Evolutionary conservation across 2,113 vertebrate species (phyloP), one percentile per base, ranked within the genome.

Genomic region (Motacilla alba): DNA sequence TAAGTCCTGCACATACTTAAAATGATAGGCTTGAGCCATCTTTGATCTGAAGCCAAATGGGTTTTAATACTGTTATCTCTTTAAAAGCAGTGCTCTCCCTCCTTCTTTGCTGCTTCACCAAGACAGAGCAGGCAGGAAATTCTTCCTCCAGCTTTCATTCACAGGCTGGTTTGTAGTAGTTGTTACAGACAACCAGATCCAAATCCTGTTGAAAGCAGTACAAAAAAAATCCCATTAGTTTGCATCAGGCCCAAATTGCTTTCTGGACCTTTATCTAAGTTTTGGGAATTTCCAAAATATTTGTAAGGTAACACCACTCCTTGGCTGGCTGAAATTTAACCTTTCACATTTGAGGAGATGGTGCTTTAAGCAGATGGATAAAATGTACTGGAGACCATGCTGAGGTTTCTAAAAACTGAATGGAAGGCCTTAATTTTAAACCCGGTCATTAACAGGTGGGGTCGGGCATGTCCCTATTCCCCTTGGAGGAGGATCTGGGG

Each of bases 11-110:
- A 93, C 53, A 7, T 60, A 73, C 90, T 87, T 94, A 43, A 74
- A 89, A 82, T 1, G 13, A 69, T 93, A 86, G 58, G 41, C 49
- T 72, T 50, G 31, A 68, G 81, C 43, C 1, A 43, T 75, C 95
- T 96, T 97, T 98, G 94, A 94, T 94, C 94, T 91, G 79, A 89
- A 91, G 97, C 97, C 98, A 97, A 95, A 92, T 84, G 50, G 50
- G 59, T 79, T 91, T 58, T 88, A 90, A 74, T 90, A 60, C 31
- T 95, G 83, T 82, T 75, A 93, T 89, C 69, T 70, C 43, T 93
- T 59, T 93, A 96, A 96, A 95, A 95, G 93, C 70, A 95, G 35
- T 18, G 28, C 35, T 82, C 67, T 39, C 15, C 13, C 66, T 75
- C 77, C 76, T 93, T 26, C 55, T 74, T 15, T 49, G 35, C 89